Evolutionary conservation across 2,797 vertebrate genomes (phyloP).

Genomic region (Falco columbarius): DNA sequence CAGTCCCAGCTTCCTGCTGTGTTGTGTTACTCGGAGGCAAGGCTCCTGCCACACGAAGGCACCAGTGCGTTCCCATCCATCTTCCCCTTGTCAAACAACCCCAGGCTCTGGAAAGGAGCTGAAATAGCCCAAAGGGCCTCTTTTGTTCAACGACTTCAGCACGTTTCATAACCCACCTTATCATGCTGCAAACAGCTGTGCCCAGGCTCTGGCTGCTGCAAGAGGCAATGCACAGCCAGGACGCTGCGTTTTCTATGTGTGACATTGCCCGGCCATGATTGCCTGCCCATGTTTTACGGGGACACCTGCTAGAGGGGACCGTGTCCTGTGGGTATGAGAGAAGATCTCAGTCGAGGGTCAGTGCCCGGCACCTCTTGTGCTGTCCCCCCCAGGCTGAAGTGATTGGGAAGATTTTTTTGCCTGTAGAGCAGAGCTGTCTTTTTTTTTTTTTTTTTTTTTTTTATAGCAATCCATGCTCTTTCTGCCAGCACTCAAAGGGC

Average conservation of each 20-base stretch:
- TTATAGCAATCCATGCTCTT: background rate
- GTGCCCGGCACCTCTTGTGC: rapidly evolving
- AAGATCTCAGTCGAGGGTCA: background rate
- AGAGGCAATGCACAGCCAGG: background rate
- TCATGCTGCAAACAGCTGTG: background rate
- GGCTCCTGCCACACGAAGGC: rapidly evolving
- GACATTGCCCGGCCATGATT: background rate
- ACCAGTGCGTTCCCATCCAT: background rate
- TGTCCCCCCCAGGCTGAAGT: background rate
- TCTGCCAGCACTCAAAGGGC: background rate
- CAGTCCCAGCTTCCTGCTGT: rapidly evolving
- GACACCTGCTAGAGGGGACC: background rate
- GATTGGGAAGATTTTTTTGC: background rate
- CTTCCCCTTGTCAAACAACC: background rate
- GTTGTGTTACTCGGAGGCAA: background rate
- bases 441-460: background rate
- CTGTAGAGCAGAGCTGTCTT: background rate
- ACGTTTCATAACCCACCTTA: background rate
- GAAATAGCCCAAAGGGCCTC: background rate
- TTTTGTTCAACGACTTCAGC: background rate
- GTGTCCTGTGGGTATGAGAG: background rate
- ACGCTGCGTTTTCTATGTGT: background rate
- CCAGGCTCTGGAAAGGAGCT: background rate
- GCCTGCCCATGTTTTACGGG: background rate
- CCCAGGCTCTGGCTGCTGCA: background rate